These are phyloP conservation scores for Porites divaricata DNA, from an alignment of 92 coral and sea anemone genomes.

Conservation along the genomic window DNA sequence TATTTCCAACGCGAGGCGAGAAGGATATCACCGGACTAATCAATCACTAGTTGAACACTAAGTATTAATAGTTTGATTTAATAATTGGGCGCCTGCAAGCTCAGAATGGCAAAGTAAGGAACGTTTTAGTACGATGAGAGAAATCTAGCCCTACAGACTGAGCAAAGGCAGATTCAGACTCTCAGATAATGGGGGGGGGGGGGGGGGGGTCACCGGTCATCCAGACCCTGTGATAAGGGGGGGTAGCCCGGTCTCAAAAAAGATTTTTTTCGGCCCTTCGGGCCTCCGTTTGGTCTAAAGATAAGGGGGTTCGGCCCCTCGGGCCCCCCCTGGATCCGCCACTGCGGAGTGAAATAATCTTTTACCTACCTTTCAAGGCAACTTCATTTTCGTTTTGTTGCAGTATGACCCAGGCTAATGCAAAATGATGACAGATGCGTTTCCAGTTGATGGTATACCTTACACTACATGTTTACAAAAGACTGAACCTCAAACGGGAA, in stretches of 20 bases:
- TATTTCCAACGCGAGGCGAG: background rate
- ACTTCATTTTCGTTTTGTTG: background rate
- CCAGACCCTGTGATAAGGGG: too few relatives aligned
- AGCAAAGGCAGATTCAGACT: too few relatives aligned
- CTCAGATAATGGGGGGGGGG: too few relatives aligned
- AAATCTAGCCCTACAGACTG: background rate
- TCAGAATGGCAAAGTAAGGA: background rate
- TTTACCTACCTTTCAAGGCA: background rate
- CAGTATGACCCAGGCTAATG: background rate
- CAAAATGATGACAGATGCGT: constrained; percentile 4
- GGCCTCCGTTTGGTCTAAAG: too few relatives aligned
- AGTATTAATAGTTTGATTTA: background rate
- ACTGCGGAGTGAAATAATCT: constrained; percentile 13
- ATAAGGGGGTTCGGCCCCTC: too few relatives aligned
- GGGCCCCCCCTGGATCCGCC: too few relatives aligned
- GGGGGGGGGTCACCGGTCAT: too few relatives aligned
- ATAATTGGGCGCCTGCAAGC: background rate
- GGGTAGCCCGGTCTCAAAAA: too few relatives aligned
- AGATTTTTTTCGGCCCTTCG: too few relatives aligned
- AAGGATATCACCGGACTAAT: constrained; percentile 7
- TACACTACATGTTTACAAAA: constrained; percentile 19
- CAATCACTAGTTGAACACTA: constrained; percentile 19
- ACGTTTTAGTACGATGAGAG: background rate
- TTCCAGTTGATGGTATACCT: background rate
- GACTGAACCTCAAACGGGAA: background rate